Conservation (phyloP, 2,888 invertebrate genomes). For the Ametastegia equiseti region DNA sequence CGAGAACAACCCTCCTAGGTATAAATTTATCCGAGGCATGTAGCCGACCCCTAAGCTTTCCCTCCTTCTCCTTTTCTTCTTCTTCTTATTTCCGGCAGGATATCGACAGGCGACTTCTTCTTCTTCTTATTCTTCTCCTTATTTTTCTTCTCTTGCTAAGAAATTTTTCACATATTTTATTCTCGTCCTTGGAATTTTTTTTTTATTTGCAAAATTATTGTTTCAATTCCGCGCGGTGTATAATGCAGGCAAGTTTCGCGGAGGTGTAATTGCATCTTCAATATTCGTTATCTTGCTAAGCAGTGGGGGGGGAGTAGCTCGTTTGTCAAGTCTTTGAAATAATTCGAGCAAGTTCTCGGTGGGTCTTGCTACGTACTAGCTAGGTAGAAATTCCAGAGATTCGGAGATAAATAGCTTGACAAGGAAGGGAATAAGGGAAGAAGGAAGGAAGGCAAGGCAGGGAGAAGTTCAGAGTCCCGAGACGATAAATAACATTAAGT, state of each 20-base stretch:
- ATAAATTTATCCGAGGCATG: constrained; percentile 3
- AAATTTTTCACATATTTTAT: background rate
- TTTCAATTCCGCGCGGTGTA: no score
- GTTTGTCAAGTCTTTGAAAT: constrained; percentile 34
- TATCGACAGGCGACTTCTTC: no score
- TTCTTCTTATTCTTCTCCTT: background rate
- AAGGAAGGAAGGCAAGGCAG: no score
- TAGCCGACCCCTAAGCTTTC: background rate
- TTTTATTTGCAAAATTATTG: background rate
- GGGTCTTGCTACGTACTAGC: background rate
- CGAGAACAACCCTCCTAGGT: constrained; percentile 18
- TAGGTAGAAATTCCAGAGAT: constrained; percentile 38
- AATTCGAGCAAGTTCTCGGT: constrained; percentile 21
- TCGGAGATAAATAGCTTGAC: constrained; percentile 57
- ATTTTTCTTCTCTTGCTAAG: background rate
- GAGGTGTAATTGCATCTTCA: constrained; percentile 1
- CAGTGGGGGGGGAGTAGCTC: background rate
- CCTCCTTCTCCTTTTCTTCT: background rate
- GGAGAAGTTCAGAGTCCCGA: constrained; percentile 53
- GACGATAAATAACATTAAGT: constrained; percentile 59
- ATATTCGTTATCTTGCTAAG: constrained; percentile 15
- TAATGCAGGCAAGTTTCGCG: background rate
- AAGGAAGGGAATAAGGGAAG: no score
- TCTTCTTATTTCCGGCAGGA: background rate
- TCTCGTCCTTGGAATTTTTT: no score